phyloP scores from a whole-genome alignment of 2,888 invertebrate species.

The Cryptus armator region DNA sequence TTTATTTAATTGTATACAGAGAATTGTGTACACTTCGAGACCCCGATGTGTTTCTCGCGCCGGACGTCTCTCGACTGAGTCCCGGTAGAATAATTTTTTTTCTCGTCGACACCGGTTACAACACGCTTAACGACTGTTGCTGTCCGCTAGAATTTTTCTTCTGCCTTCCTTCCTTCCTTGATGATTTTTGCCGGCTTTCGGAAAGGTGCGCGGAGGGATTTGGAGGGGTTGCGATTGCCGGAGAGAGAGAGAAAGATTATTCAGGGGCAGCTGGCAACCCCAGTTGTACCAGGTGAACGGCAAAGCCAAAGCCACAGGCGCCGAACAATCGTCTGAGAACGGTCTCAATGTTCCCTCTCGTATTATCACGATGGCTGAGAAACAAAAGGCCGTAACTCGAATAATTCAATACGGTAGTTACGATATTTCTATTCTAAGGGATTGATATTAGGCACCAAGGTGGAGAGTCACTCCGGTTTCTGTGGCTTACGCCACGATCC shows the following conservation, averaged over 20 bases:
- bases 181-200: conserved; percentile 18
- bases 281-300: conserved; percentile 25
- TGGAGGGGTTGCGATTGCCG: conserved; percentile 49
- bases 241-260: conserved; percentile 8
- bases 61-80: conserved; percentile 51
- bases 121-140: conserved; percentile 36
- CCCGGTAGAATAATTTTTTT: conserved; percentile 48
- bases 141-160: conserved; percentile 30
- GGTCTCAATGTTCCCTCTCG: conserved; percentile 36
- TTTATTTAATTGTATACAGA: too few species aligned
- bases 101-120: conserved; percentile 30
- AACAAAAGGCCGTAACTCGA: too few species aligned
- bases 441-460: background rate
- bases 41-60: conserved; percentile 38
- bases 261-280: conserved; percentile 66
- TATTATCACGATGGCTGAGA: conserved; percentile 25
- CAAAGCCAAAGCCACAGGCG: conserved; percentile 17
- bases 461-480: background rate
- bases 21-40: background rate
- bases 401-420: too few species aligned
- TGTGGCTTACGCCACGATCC: conserved; percentile 1
- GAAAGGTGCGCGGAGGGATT: conserved; percentile 51
- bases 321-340: conserved; percentile 59
- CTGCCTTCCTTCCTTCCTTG: conserved; percentile 25
- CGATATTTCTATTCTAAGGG: background rate